These are phyloP conservation scores for Leptinotarsa defecta DNA, from an alignment of 1,140 invertebrate species.

Conservation along the genomic window DNA sequence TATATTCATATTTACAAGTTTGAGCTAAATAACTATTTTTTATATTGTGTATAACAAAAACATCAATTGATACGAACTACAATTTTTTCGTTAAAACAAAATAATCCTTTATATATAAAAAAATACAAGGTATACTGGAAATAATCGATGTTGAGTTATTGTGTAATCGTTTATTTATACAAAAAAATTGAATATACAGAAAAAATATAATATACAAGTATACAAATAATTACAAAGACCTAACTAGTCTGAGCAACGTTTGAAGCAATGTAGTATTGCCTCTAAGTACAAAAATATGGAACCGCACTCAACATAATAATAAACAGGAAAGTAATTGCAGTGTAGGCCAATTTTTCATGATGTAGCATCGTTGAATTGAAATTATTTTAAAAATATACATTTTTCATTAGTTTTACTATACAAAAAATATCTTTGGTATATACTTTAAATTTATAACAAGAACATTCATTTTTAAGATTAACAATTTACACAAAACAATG, in stretches of 20 bases:
- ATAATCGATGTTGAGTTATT: conserved; percentile 17
- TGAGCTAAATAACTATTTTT: conserved; percentile 50
- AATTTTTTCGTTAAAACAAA: conserved; percentile 15
- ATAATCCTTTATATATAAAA: conserved; percentile 13
- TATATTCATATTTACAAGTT: conserved; percentile 53
- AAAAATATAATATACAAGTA: conserved; percentile 27
- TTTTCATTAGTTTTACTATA: conserved; percentile 49
- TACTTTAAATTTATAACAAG: conserved; percentile 51
- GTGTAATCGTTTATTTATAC: neutral
- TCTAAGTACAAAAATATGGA: conserved; percentile 38
- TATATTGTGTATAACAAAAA: conserved; percentile 34
- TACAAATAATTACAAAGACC: conserved; percentile 36
- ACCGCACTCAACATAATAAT: conserved; percentile 32
- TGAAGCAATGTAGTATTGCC: conserved; percentile 32
- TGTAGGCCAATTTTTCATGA: conserved; percentile 34
- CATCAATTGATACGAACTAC: conserved; percentile 27
- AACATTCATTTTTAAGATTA: conserved; percentile 40
- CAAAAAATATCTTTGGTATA: conserved; percentile 56
- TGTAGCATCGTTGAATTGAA: conserved; percentile 44
- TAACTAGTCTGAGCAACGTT: conserved; percentile 35
- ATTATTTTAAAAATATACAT: conserved; percentile 52
- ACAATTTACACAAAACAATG: conserved; percentile 41
- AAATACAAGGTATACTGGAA: conserved; percentile 1
- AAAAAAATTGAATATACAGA: neutral
- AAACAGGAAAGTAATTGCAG: conserved; percentile 34